Evolutionary conservation across 2,888 invertebrate species (phyloP).

Genomic region (Protonemura montana): DNA sequence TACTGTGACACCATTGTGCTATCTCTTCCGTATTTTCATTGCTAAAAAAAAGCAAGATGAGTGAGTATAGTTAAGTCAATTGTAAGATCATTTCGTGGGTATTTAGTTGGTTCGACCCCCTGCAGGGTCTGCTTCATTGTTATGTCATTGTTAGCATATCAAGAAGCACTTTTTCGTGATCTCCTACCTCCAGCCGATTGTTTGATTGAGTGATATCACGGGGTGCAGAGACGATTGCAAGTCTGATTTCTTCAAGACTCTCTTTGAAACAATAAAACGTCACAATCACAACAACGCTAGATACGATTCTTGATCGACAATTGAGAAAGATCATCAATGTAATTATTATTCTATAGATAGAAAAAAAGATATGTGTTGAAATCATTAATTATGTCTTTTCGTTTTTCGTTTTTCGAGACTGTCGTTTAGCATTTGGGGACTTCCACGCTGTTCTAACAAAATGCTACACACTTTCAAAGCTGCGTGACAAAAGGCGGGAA

Average conservation of each 20-base stretch:
- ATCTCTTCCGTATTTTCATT: conserved; percentile 27
- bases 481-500: neutral
- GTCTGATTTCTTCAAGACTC: neutral
- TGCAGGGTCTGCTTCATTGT: neutral
- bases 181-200: neutral
- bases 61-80: conserved; percentile 7
- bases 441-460: neutral
- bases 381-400: neutral
- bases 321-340: neutral
- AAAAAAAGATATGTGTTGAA: neutral
- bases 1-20: conserved; percentile 31
- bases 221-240: neutral
- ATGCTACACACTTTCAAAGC: neutral
- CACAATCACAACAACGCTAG: neutral
- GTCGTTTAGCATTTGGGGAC: too few relatives aligned
- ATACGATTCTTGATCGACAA: neutral
- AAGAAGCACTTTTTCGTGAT: conserved; percentile 19
- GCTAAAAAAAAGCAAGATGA: neutral
- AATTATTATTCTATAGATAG: neutral
- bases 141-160: conserved; percentile 17
- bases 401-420: neutral
- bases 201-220: conserved; percentile 30
- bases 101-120: conserved; percentile 15
- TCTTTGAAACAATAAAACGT: neutral
- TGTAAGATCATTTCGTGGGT: conserved; percentile 9